phyloP scores from a whole-genome alignment of 2,888 invertebrate species.

The Podabrus alpinus region DNA sequence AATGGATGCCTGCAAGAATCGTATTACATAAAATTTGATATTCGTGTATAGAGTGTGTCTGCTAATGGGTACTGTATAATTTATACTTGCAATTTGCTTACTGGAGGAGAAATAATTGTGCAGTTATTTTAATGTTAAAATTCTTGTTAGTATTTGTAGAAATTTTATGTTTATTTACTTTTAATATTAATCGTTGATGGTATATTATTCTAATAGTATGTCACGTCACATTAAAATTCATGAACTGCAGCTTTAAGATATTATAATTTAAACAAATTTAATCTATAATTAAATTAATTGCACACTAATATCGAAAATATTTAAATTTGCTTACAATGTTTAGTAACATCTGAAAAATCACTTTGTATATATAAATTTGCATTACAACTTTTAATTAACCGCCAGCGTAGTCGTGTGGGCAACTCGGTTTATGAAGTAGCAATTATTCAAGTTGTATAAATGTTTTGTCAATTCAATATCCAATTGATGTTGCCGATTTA shows the following conservation, averaged over 20 bases:
- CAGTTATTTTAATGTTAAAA: neutral
- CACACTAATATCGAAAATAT: neutral
- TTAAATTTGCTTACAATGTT: neutral
- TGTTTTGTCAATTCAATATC: too few species aligned
- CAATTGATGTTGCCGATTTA: neutral
- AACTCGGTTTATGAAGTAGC: neutral
- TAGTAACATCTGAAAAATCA: neutral
- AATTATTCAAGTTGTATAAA: too few species aligned
- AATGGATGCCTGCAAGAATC: neutral
- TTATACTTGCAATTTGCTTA: neutral
- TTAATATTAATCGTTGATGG: constrained; percentile 13
- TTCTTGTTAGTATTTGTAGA: neutral
- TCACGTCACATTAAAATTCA: constrained; percentile 17
- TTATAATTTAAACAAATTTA: neutral
- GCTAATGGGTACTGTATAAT: neutral
- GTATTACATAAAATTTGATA: neutral
- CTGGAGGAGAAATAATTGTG: neutral
- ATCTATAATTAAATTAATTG: neutral
- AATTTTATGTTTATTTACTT: constrained; percentile 6
- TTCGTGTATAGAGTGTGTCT: neutral
- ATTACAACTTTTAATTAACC: neutral
- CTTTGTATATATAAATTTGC: neutral
- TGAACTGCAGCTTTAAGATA: constrained; percentile 5
- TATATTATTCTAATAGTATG: constrained; percentile 15
- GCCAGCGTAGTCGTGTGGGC: neutral